Conservation (phyloP, 2,113 vertebrate species). For the Bothrops jararaca region DNA sequence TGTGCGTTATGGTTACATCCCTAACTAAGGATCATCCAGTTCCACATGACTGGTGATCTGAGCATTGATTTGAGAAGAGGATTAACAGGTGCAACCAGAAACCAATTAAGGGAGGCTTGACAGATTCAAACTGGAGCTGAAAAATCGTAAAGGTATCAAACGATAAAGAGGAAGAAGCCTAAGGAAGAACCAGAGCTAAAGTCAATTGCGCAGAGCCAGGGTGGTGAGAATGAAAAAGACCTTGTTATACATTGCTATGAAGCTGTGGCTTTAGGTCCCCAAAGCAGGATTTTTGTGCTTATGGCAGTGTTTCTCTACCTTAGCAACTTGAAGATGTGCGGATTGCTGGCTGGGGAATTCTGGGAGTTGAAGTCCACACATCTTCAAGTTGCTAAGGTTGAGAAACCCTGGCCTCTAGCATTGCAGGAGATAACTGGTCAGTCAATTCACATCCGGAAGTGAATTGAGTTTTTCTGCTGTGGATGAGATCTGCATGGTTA, state of each 20-base stretch:
- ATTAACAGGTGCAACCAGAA: not conserved
- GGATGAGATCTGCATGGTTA: not conserved
- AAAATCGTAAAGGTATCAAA: not conserved
- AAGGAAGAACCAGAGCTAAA: not conserved
- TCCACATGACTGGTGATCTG: not conserved
- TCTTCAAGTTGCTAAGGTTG: not conserved
- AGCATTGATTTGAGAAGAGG: not conserved
- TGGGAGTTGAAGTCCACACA: not conserved
- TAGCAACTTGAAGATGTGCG: not conserved
- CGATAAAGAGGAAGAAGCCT: not conserved
- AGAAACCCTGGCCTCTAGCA: not conserved
- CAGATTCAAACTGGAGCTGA: not conserved
- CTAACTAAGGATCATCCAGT: not conserved
- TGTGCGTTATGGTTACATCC: not conserved
- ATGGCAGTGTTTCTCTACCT: not conserved
- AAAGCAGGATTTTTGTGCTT: not conserved
- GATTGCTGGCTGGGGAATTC: not conserved
- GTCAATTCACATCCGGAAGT: not conserved
- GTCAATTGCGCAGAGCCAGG: not conserved
- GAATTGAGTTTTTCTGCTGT: not conserved
- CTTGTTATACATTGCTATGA: not conserved
- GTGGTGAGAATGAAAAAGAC: not conserved
- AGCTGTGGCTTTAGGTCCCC: not conserved
- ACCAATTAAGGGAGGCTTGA: not conserved
- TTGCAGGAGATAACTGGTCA: not conserved